A percentile compares a stretch with the other conserved stretches of the same genome.
phyloP scores from a whole-genome alignment of 2,888 invertebrate species.

The Hirtodrosophila alboralis region DNA sequence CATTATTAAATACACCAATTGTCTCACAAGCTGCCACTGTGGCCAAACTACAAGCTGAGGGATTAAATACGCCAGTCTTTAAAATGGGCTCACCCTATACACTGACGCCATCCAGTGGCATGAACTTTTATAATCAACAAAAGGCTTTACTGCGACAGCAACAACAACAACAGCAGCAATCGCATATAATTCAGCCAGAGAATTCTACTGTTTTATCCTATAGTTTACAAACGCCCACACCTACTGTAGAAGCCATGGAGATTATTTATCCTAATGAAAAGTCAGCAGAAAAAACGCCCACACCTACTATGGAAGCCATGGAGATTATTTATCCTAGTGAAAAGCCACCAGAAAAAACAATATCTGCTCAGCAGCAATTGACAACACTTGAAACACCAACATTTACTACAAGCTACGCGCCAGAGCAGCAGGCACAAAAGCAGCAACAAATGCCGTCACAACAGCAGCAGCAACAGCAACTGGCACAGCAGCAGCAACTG shows the following conservation, averaged over 20 bases:
- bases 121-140: slow-evolving; percentile 20
- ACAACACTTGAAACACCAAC: not conserved
- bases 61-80: slow-evolving; percentile 6
- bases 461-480: slow-evolving; percentile 1
- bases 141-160: slow-evolving; percentile 12
- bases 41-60: not conserved
- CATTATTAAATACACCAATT: slow-evolving; percentile 13
- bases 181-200: too few relatives aligned
- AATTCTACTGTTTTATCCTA: too few relatives aligned
- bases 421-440: not conserved
- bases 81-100: slow-evolving; percentile 42
- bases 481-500: not conserved
- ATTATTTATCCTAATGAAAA: slow-evolving; percentile 40
- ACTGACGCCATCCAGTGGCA: slow-evolving; percentile 10
- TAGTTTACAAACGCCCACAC: slow-evolving; percentile 53
- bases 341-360: too few relatives aligned
- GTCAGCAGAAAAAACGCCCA: slow-evolving; percentile 1
- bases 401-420: slow-evolving; percentile 11
- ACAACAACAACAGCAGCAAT: slow-evolving; percentile 4
- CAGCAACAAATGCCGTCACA: slow-evolving; percentile 10
- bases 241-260: slow-evolving; percentile 50
- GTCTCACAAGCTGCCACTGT: not conserved
- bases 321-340: slow-evolving; percentile 47
- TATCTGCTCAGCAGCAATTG: slow-evolving; percentile 10
- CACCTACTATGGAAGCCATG: slow-evolving; percentile 44